phyloP scores from a whole-genome alignment of 2,888 invertebrate genomes.

The Macrosiphum euphorbiae region DNA sequence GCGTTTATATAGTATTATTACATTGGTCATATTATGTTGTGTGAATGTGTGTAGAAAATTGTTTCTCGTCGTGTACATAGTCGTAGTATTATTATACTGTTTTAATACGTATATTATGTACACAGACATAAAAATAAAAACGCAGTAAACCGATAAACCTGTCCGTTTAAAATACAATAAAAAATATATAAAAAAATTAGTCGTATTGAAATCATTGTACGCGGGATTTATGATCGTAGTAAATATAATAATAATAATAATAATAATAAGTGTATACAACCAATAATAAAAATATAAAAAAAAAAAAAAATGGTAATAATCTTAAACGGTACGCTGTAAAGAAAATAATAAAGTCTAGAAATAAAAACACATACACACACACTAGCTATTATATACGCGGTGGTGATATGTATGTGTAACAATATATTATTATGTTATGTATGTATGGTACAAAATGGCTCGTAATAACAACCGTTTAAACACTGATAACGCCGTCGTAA shows the following conservation, averaged over 20 bases:
- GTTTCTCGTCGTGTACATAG: background rate
- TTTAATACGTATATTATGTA: background rate
- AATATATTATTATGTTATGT: background rate
- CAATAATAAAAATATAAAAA: constrained; percentile 38
- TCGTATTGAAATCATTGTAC: constrained; percentile 47
- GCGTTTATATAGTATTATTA: background rate
- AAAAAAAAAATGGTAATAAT: constrained; percentile 31
- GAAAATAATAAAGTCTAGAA: constrained; percentile 26
- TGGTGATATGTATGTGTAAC: background rate
- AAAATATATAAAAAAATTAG: constrained; percentile 49
- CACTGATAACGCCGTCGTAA: constrained; percentile 53
- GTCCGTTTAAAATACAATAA: constrained; percentile 63
- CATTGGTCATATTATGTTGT: background rate
- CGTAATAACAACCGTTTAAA: constrained; percentile 48
- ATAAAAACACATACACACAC: constrained; percentile 20
- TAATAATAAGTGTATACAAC: constrained; percentile 35
- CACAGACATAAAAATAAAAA: constrained; percentile 55
- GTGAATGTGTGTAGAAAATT: background rate
- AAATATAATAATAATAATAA: constrained; percentile 43
- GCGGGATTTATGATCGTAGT: constrained; percentile 42
- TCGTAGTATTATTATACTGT: background rate
- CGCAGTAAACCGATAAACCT: constrained; percentile 56
- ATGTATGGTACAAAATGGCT: constrained; percentile 16
- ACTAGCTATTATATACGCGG: background rate
- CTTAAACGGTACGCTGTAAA: constrained; percentile 40